Evolutionary conservation across 2,113 vertebrate species (phyloP).

Genomic region (Lycaon pictus): DNA sequence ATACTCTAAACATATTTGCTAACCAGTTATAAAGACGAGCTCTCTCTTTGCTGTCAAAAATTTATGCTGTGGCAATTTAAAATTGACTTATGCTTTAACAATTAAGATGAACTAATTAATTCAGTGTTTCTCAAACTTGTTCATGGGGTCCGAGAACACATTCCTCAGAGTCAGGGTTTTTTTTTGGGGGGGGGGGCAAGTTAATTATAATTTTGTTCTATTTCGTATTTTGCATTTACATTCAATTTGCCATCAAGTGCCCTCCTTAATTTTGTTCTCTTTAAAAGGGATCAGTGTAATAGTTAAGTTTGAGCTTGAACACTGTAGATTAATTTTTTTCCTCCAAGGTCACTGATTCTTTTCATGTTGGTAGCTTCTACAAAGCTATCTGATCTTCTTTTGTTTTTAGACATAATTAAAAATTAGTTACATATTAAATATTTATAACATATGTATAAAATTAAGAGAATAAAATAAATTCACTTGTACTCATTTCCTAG

Average conservation of each 20-base stretch:
- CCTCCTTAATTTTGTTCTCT: not conserved
- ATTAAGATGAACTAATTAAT: not conserved
- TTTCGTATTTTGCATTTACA: not conserved
- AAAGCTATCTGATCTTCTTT: not conserved
- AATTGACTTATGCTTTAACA: not conserved
- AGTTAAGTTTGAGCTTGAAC: not conserved
- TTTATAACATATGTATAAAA: not conserved
- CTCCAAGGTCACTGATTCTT: not conserved
- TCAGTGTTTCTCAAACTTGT: not conserved
- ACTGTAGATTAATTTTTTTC: not conserved
- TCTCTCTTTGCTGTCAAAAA: not conserved
- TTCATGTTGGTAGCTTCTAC: not conserved
- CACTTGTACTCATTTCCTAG: not conserved
- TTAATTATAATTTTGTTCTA: not conserved
- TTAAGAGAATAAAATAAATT: not conserved
- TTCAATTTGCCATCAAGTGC: no score
- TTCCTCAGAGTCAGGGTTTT: not conserved
- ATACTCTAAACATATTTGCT: not conserved
- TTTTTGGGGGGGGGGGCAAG: not conserved
- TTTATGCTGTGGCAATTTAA: not conserved
- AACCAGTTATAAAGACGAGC: not conserved
- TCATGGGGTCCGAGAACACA: not conserved
- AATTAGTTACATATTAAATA: not conserved
- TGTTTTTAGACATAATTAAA: conserved; percentile 3
- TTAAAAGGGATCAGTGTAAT: not conserved